Base-by-base conservation (phyloP, 2,113 vertebrate species). In the Sarotherodon lohbergeri region DNA sequence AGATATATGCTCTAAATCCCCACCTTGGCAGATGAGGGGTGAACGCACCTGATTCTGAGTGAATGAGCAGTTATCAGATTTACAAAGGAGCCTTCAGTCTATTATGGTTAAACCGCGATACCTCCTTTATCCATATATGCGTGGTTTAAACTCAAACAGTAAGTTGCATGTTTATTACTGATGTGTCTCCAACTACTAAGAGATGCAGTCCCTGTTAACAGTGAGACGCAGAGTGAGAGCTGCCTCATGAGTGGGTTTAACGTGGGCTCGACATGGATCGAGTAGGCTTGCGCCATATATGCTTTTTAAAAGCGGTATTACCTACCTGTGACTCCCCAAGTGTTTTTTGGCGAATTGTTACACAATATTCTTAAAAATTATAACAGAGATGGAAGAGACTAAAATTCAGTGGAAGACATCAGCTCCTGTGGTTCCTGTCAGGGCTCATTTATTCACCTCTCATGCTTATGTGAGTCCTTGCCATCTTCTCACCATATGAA, bases 371-470 rank as follows among this genome's bases (percentile, higher is more conserved):
- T 52, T 55, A 82, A 82, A 66, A 59, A n/a, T 43, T 22, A 50
- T 24, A 73, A 59, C 22, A 27, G 66, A 86, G 71, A 85, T 52
- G 36, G 59, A 73, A 84, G 32, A 80, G 6, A 32, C 27, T 80
- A 8, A 71, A 80, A 84, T 46, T 56, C 43, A 56, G 52, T 32
- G 36, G 43, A 85, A 85, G 68, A 66, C 86, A 78, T 93, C 82
- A 54, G 54, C 84, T 87, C 85, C 83, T 36, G 81, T 86, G 82
- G 83, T 89, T 91, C 29, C 79, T 87, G 90, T 88, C 90, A 86
- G 88, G 83, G 56, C 81, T 94, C 90, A 91, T 90, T 90, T 92
- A 87, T 91, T 91, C 86, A 90, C 80, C 59, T 86, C 90, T 89
- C 87, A 92, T 84, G 90, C 86, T 86, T 59, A 79, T 89, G 71